Conservation (phyloP, 2,888 invertebrate species). For the Cryptocephalus moraei region DNA sequence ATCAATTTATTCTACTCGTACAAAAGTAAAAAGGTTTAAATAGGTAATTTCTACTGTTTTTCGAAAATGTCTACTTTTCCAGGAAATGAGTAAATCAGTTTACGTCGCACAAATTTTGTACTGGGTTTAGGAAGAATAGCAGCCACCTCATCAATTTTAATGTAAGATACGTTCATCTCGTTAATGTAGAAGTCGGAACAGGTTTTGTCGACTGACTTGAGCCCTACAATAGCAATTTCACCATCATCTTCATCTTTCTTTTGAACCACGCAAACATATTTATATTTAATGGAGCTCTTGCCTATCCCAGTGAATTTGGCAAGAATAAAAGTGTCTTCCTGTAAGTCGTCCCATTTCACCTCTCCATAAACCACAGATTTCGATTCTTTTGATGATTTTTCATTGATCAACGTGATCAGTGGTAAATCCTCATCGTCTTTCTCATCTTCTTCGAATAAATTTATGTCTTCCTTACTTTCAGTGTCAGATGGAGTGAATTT, state of each 20-base stretch:
- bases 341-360: conserved; percentile 1
- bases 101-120: conserved; percentile 2
- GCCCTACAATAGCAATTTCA: conserved; percentile 1
- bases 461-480: too few relatives aligned
- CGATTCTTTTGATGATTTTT: conserved; percentile 1
- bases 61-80: conserved; percentile 3
- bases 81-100: conserved; percentile 2
- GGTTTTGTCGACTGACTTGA: conserved; percentile 2
- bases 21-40: neutral
- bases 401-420: neutral
- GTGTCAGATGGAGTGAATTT: too few relatives aligned
- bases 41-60: too few relatives aligned
- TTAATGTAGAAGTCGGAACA: conserved; percentile 4
- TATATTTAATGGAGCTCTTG: conserved; percentile 1
- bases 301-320: conserved; percentile 3
- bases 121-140: conserved; percentile 3
- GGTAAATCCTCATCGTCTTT: neutral
- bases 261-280: conserved; percentile 5
- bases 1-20: too few relatives aligned
- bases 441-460: neutral
- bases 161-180: conserved; percentile 4
- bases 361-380: conserved; percentile 1
- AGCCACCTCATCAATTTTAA: conserved; percentile 4
- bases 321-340: conserved; percentile 4
- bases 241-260: conserved; percentile 1